Conservation (phyloP, 2,113 vertebrate genomes). For the Sphaerodactylus townsendi region DNA sequence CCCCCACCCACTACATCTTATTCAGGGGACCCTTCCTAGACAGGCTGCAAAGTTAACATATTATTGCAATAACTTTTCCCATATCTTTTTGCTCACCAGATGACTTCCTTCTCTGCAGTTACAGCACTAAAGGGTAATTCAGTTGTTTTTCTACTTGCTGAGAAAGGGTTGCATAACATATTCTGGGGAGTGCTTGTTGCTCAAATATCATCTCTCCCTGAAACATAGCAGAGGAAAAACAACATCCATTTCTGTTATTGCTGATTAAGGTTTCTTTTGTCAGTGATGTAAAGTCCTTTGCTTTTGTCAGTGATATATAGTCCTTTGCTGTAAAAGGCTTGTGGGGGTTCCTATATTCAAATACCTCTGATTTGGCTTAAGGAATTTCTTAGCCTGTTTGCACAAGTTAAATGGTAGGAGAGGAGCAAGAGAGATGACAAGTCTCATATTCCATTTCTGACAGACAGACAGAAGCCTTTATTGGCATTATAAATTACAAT, state of each 20-base stretch:
- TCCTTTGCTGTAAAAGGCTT: not conserved
- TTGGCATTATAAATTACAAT: too few species aligned
- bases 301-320: not conserved
- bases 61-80: not conserved
- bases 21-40: not conserved
- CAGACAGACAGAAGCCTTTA: too few species aligned
- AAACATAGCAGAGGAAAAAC: not conserved
- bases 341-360: too few species aligned
- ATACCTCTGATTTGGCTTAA: too few species aligned
- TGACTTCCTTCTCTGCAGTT: not conserved
- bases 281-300: too few species aligned
- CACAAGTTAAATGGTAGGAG: not conserved
- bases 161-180: conserved; percentile 8
- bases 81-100: not conserved
- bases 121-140: not conserved
- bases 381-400: not conserved
- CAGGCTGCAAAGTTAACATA: not conserved
- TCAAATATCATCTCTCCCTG: not conserved
- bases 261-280: not conserved
- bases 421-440: not conserved
- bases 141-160: not conserved
- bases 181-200: not conserved
- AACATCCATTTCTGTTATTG: not conserved
- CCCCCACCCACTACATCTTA: too few species aligned
- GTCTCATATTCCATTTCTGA: too few species aligned